A percentile compares a stretch with the other conserved stretches of the same genome.
Conservation (phyloP, 2,797 vertebrate genomes). For the Cygnus olor region DNA sequence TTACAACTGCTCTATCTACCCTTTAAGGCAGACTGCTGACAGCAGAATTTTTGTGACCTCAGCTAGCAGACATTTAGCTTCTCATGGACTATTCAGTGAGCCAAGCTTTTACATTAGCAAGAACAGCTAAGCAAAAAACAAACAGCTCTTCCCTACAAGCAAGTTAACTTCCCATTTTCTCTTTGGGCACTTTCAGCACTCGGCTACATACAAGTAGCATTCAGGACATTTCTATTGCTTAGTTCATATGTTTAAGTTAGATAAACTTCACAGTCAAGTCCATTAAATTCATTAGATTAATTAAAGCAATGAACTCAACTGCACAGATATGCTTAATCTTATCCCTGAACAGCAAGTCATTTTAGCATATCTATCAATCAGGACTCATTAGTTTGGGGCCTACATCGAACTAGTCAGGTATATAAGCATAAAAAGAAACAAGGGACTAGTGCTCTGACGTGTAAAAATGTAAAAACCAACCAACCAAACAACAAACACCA, state of each 20-base stretch:
- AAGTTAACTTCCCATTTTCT: not conserved
- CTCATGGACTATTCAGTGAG: slow-evolving; percentile 39
- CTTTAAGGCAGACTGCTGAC: not conserved
- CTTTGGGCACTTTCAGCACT: not conserved
- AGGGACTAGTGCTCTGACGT: slow-evolving; percentile 11
- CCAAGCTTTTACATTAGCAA: not conserved
- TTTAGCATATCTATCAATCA: not conserved
- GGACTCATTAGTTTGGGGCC: not conserved
- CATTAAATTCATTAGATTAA: not conserved
- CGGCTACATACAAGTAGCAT: not conserved
- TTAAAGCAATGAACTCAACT: not conserved
- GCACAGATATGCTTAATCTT: not conserved
- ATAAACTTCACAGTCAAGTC: not conserved
- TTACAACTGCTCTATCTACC: not conserved
- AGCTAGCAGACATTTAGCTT: not conserved
- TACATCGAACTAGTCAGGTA: not conserved
- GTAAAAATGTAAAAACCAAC: not conserved
- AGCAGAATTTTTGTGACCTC: not conserved
- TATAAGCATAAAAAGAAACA: not conserved
- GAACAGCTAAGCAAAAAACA: not conserved
- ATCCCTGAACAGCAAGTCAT: not conserved
- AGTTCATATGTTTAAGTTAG: not conserved
- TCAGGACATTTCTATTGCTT: not conserved
- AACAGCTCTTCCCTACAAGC: not conserved
- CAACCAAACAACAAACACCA: not conserved